These are phyloP conservation scores for Cydia pomonella DNA, from an alignment of 1,140 invertebrate genomes.

Conservation along the genomic window DNA sequence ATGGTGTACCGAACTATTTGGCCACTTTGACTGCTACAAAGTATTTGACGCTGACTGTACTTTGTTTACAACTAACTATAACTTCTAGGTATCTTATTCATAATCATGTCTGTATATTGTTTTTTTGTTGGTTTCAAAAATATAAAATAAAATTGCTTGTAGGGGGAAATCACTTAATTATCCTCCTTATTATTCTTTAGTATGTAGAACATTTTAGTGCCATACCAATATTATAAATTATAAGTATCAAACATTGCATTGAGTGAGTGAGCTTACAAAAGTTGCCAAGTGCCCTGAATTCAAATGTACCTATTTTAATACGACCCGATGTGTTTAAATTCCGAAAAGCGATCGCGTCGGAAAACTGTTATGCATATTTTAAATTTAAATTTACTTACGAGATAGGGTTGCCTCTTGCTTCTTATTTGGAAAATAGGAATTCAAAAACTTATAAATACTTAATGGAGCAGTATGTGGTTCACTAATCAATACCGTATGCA, in stretches of 20 bases:
- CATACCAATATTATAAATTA: neutral
- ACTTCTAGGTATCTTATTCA: too few relatives aligned
- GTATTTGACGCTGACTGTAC: too few relatives aligned
- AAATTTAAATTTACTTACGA: constrained; percentile 78
- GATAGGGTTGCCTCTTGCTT: constrained; percentile 4
- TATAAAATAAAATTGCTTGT: too few relatives aligned
- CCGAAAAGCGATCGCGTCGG: constrained; percentile 71
- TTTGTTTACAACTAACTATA: too few relatives aligned
- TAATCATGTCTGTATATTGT: too few relatives aligned
- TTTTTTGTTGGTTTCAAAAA: too few relatives aligned
- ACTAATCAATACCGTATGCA: too few relatives aligned
- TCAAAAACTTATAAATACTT: neutral
- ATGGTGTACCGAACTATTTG: too few relatives aligned
- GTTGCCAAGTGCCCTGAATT: constrained; percentile 62
- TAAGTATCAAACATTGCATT: constrained; percentile 41
- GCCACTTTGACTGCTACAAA: too few relatives aligned
- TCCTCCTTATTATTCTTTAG: too few relatives aligned
- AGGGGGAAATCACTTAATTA: too few relatives aligned
- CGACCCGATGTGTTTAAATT: constrained; percentile 76
- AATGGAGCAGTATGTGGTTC: neutral
- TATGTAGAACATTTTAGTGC: neutral
- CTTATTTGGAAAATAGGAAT: neutral
- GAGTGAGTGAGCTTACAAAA: constrained; percentile 54
- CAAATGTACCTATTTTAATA: constrained; percentile 76
- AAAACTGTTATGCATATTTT: constrained; percentile 80